These are phyloP conservation scores for Dendrolimus punctatus DNA, from an alignment of 1,140 invertebrate species.

Conservation along the genomic window DNA sequence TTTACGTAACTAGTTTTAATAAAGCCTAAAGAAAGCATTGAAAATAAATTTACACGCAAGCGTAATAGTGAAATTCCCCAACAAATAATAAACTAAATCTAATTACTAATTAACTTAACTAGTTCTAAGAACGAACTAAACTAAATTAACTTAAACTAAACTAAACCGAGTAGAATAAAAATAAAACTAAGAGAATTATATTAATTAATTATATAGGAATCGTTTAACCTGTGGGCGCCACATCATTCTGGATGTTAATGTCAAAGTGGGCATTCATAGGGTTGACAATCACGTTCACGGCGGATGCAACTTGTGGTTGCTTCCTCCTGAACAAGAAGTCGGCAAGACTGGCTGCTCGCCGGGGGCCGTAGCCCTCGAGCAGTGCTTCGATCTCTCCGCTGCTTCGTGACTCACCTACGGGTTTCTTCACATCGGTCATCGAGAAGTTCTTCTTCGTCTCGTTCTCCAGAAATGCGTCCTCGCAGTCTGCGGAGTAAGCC, in stretches of 20 bases:
- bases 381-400: constrained; percentile 34
- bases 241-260: background rate
- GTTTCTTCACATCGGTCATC: constrained; percentile 20
- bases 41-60: too few species aligned
- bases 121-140: too few species aligned
- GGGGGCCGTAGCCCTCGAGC: constrained; percentile 22
- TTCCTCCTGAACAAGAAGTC: constrained; percentile 43
- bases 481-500: constrained; percentile 33
- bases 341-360: constrained; percentile 39
- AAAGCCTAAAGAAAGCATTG: too few species aligned
- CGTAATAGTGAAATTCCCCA: background rate
- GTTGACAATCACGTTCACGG: constrained; percentile 44
- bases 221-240: too few species aligned
- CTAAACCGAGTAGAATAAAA: too few species aligned
- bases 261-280: constrained; percentile 37
- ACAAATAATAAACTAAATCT: background rate
- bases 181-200: too few species aligned
- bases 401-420: constrained; percentile 25
- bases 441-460: constrained; percentile 21
- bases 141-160: too few species aligned
- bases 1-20: too few species aligned
- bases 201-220: too few species aligned
- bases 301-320: constrained; percentile 10
- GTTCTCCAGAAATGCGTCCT: constrained; percentile 11
- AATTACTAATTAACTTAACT: too few species aligned